Evolutionary conservation across 2,797 vertebrate genomes (phyloP).

Genomic region (Oreonectes daqikongensis): DNA sequence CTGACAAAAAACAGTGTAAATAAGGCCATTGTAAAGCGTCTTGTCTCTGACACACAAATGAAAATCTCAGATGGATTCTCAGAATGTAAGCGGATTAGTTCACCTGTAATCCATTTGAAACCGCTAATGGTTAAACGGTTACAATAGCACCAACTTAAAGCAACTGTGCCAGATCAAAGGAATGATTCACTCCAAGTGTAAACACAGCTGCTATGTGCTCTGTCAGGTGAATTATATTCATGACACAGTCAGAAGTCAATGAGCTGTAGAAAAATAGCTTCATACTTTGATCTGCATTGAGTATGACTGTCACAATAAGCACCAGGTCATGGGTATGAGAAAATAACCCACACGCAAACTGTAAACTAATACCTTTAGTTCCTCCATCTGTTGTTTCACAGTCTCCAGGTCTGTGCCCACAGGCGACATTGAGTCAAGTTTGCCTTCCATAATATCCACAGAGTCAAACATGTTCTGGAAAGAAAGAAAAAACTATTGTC

Average conservation of each 20-base stretch:
- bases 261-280: conserved; percentile 32
- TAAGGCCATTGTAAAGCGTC: not conserved
- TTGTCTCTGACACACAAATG: not conserved
- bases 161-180: conserved; percentile 30
- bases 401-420: conserved; percentile 97
- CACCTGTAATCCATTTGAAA: conserved; percentile 17
- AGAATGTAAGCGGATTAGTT: conserved; percentile 1
- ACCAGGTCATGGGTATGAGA: not conserved
- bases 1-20: not conserved
- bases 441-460: conserved; percentile 93
- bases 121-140: not conserved
- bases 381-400: conserved; percentile 96
- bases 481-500: conserved; percentile 58
- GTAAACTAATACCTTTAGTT: conserved; percentile 87
- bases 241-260: conserved; percentile 40
- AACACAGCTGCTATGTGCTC: conserved; percentile 63
- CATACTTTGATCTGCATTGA: conserved; percentile 41
- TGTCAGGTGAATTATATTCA: conserved; percentile 43
- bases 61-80: not conserved
- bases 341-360: not conserved
- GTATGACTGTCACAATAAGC: not conserved
- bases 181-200: conserved; percentile 49
- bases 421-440: conserved; percentile 93
- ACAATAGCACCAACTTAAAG: conserved; percentile 24
- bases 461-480: conserved; percentile 95